A percentile compares a stretch with the other conserved stretches of the same genome.
Evolutionary conservation across 2,797 vertebrate species (phyloP).

Genomic region (Rousettus madagascariensis): DNA sequence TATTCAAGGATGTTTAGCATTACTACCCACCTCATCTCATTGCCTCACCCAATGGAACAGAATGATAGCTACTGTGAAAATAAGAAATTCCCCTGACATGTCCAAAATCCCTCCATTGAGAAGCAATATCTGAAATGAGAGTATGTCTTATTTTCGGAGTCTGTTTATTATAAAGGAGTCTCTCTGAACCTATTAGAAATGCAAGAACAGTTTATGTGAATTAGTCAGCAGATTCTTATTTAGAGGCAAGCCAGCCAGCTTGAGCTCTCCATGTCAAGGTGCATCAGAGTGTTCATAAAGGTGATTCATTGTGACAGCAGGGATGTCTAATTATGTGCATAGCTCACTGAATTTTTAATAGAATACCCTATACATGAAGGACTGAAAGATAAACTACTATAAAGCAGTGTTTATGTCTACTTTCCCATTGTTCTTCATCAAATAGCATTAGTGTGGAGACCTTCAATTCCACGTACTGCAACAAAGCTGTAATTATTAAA

Average conservation of each 20-base stretch:
- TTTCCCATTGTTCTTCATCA: constrained; percentile 63
- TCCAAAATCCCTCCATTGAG: background rate
- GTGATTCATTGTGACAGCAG: constrained; percentile 81
- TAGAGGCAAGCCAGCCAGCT: constrained; percentile 72
- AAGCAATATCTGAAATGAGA: constrained; percentile 52
- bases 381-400: constrained; percentile 67
- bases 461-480: constrained; percentile 44
- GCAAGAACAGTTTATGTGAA: constrained; percentile 78
- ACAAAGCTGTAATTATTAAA: constrained; percentile 56
- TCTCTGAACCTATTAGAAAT: constrained; percentile 76
- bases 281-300: constrained; percentile 79
- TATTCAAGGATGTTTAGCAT: background rate
- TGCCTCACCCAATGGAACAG: background rate
- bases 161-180: constrained; percentile 73
- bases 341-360: constrained; percentile 77
- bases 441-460: constrained; percentile 48
- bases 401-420: constrained; percentile 64
- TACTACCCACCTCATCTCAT: background rate
- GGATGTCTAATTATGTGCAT: constrained; percentile 80
- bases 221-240: constrained; percentile 80
- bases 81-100: background rate
- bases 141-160: constrained; percentile 61
- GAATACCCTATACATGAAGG: constrained; percentile 64
- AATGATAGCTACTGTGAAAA: background rate
- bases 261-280: constrained; percentile 77